These are phyloP conservation scores for Ephestia elutella DNA, from an alignment of 1,140 invertebrate species.

Conservation along the genomic window DNA sequence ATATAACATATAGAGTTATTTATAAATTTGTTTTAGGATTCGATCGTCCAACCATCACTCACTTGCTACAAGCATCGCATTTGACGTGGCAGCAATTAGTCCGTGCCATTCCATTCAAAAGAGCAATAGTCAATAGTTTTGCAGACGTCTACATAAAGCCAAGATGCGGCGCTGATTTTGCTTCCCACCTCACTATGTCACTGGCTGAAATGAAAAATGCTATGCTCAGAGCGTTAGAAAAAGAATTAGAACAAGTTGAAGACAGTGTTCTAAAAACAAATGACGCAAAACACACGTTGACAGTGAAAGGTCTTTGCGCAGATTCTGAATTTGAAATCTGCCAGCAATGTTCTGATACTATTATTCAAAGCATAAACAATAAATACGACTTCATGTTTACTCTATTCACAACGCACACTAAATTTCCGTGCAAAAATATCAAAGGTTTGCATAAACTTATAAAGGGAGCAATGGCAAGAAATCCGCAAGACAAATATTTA, in stretches of 20 bases:
- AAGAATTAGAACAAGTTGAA: slow-evolving; percentile 36
- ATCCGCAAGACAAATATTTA: background rate
- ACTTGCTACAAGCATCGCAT: slow-evolving; percentile 79
- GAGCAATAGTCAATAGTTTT: slow-evolving; percentile 76
- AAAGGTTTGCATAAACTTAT: slow-evolving; percentile 22
- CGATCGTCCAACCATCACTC: slow-evolving; percentile 75
- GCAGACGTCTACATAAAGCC: slow-evolving; percentile 82
- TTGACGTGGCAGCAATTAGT: slow-evolving; percentile 78
- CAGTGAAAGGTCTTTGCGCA: slow-evolving; percentile 46
- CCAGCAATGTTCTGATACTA: slow-evolving; percentile 29
- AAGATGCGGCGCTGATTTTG: slow-evolving; percentile 72
- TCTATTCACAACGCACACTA: background rate
- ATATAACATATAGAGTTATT: too few relatives aligned
- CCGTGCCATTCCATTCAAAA: slow-evolving; percentile 73
- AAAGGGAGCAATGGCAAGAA: background rate
- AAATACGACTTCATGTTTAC: background rate
- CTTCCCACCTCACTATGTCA: slow-evolving; percentile 46
- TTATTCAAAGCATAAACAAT: background rate
- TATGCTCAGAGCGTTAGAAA: slow-evolving; percentile 58
- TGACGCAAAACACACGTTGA: slow-evolving; percentile 40
- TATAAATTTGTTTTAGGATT: slow-evolving; percentile 50
- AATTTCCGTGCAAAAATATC: background rate
- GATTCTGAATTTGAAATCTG: slow-evolving; percentile 41
- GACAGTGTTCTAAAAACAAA: slow-evolving; percentile 6
- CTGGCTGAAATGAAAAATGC: slow-evolving; percentile 66